Conservation (phyloP, 2,797 vertebrate genomes). For the Poeciliopsis gracilis region DNA sequence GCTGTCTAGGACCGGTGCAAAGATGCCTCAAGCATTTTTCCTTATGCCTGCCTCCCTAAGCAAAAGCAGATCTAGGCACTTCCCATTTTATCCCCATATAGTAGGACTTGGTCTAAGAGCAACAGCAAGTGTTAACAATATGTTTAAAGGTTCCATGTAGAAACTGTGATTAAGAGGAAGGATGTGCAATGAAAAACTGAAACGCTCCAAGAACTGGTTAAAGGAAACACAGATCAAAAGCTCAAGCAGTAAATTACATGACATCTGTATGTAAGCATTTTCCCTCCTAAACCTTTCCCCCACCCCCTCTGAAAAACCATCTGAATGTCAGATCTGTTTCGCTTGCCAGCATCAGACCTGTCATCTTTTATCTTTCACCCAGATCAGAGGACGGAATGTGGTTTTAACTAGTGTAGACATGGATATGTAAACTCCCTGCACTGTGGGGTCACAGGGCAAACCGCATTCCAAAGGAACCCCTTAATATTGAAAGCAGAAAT, state of each 20-base stretch:
- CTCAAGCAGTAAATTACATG: conserved; percentile 10
- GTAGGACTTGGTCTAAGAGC: not conserved
- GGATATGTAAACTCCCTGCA: conserved; percentile 70
- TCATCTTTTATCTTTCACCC: conserved; percentile 72
- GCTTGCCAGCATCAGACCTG: conserved; percentile 55
- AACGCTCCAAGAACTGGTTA: not conserved
- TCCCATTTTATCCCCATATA: not conserved
- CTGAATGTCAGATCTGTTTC: conserved; percentile 41
- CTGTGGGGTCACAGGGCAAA: conserved; percentile 58
- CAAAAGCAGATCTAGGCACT: conserved; percentile 3
- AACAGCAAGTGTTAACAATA: not conserved
- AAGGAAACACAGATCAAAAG: conserved; percentile 8
- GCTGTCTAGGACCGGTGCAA: not conserved
- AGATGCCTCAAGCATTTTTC: conserved; percentile 10
- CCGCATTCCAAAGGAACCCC: conserved; percentile 62
- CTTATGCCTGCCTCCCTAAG: not conserved
- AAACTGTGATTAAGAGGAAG: not conserved
- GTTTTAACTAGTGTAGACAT: conserved; percentile 68
- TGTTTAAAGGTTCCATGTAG: conserved; percentile 6
- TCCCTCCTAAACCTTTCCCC: not conserved
- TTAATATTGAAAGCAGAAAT: conserved; percentile 49
- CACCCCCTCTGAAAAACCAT: not conserved
- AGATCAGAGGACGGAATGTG: conserved; percentile 71
- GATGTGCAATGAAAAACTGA: not conserved
- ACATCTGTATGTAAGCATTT: conserved; percentile 28